Base-by-base conservation (phyloP, 2,797 vertebrate species). In the Cryptoblepharus egeriae region DNA sequence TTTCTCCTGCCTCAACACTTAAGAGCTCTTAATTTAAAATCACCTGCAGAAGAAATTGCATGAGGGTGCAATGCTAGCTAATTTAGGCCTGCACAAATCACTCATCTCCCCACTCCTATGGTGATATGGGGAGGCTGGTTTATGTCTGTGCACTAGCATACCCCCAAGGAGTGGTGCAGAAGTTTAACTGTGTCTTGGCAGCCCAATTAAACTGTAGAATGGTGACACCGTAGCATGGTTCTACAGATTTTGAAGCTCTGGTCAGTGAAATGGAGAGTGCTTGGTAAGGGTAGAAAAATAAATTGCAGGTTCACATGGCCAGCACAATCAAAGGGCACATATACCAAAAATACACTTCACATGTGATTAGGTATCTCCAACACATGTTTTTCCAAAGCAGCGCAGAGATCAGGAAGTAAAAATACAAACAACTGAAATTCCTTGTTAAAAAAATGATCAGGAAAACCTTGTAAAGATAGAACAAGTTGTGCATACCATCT, bases 391-490 rank as follows among this genome's bases (percentile, higher is more conserved):
- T 49, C 32, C 49, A 78, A 68, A 68, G 45, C 45, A 57, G 35
- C 49, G 32, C 20, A 55, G 18, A 30, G 64, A 26, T 67, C 52
- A 58, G 15, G 20, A 75, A 58, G 55, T 42, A 49, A 26, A 75
- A 81, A 67, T 57, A 32, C 35, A 75, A 74, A 81, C 58, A 74
- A 52, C 22, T 52, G 13, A 77, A 72, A 24, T 63, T 71, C 73
- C 64, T 10, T 52, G 49, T 52, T 16, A 16, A 52, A 57, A n/a
- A 16, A 79, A 80, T 64, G 63, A 58, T 45, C 35, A 68, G 49
- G 49, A 58, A 60, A 57, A 57, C 49, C 70, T 58, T 72, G n/a
- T 83, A 77, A 88, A 81, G 73, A 35, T 52, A 74, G 63, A 45
- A 49, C 67, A 75, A 76, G 70, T 60, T 70, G 30, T 45, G 74